phyloP scores from a whole-genome alignment of 30 jellyfish, hydroid and myxozoan genomes.

The Hydra vulgaris region DNA sequence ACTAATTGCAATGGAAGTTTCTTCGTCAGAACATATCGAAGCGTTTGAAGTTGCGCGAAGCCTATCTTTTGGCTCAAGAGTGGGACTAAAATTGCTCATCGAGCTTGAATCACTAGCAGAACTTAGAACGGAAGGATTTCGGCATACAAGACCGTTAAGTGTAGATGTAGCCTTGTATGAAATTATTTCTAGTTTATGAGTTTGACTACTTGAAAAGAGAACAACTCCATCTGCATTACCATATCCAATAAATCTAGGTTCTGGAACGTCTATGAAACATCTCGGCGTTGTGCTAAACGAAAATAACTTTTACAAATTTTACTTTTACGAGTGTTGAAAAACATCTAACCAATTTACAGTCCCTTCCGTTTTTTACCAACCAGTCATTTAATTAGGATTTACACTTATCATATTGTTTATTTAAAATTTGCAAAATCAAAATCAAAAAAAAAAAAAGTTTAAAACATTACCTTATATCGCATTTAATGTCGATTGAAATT shows the following conservation, averaged over 20 bases:
- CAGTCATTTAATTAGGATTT: too few species aligned
- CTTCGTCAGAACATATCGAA: constrained; percentile 94
- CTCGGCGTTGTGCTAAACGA: constrained; percentile 53
- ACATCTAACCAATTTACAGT: too few species aligned
- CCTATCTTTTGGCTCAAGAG: constrained; percentile 5
- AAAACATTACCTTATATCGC: constrained; percentile 49
- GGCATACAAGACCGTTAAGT: constrained; percentile 7
- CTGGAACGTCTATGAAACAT: constrained; percentile 62
- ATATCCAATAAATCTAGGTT: constrained; percentile 77
- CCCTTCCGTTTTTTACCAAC: too few species aligned
- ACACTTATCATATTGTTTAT: too few species aligned
- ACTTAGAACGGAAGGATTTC: background rate
- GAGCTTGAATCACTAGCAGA: constrained; percentile 31
- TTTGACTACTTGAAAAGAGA: constrained; percentile 58
- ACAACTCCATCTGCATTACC: constrained; percentile 57
- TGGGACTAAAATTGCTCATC: constrained; percentile 5
- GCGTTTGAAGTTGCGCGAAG: constrained; percentile 60
- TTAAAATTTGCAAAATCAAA: background rate
- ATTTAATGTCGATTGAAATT: constrained; percentile 46
- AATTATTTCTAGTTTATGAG: constrained; percentile 45
- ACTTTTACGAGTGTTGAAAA: background rate
- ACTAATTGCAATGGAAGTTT: constrained; percentile 75
- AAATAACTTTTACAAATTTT: background rate
- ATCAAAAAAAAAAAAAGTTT: background rate
- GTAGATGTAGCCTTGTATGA: constrained; percentile 54